Conservation (phyloP, 2,888 invertebrate genomes). For the Saturnia japonica region DNA sequence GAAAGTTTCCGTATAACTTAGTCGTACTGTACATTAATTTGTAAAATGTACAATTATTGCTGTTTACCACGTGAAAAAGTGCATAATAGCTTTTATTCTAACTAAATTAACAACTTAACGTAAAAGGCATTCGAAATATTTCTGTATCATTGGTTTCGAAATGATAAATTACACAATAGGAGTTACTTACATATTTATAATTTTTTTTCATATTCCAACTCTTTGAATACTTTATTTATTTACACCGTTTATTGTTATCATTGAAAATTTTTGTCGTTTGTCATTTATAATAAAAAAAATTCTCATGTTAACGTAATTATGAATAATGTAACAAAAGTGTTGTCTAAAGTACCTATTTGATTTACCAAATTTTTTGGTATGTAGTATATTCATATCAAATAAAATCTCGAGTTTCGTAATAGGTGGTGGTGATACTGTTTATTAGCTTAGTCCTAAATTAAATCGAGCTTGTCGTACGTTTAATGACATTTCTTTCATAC, state of each 20-base stretch:
- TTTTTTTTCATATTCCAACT: neutral
- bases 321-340: too few relatives aligned
- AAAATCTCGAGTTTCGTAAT: neutral
- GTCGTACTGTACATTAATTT: neutral
- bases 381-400: neutral
- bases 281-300: neutral
- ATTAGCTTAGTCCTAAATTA: too few relatives aligned
- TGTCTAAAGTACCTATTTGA: too few relatives aligned
- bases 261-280: neutral
- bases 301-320: neutral
- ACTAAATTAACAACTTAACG: constrained; percentile 21
- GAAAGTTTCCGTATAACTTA: neutral
- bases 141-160: neutral
- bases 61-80: constrained; percentile 19
- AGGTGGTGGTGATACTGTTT: too few relatives aligned
- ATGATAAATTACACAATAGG: too few relatives aligned
- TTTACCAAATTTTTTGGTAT: neutral
- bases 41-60: constrained; percentile 16
- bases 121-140: constrained; percentile 4
- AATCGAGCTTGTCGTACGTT: too few relatives aligned
- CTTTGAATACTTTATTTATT: neutral
- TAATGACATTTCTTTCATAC: too few relatives aligned
- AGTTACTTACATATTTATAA: neutral
- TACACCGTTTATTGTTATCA: neutral
- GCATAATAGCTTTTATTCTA: constrained; percentile 21